These are phyloP conservation scores for Sussaba pulchella DNA, from an alignment of 2,888 invertebrate species.

Conservation along the genomic window DNA sequence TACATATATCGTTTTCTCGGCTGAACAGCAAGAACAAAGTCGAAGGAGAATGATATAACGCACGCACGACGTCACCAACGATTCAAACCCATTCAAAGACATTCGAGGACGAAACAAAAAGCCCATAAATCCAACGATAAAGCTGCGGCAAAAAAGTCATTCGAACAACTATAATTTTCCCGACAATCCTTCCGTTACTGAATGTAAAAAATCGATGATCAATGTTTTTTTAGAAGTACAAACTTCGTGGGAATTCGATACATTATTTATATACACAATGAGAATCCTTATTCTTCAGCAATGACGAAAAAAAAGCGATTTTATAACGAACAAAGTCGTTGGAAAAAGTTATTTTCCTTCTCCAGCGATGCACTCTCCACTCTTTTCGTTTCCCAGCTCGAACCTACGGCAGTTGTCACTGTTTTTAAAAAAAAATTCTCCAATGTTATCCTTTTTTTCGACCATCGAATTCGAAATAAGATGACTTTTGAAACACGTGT, in stretches of 20 bases:
- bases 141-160: not conserved
- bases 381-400: not conserved
- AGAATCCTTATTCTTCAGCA: conserved; percentile 29
- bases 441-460: conserved; percentile 40
- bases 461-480: conserved; percentile 17
- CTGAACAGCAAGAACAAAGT: conserved; percentile 19
- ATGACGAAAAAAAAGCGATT: conserved; percentile 12
- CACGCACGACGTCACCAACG: conserved; percentile 4
- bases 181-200: conserved; percentile 17
- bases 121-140: conserved; percentile 25
- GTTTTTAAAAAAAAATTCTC: conserved; percentile 50
- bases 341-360: too few species aligned
- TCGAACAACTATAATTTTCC: conserved; percentile 8
- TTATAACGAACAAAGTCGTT: conserved; percentile 2
- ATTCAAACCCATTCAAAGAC: too few species aligned
- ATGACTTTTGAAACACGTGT: conserved; percentile 22
- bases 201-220: conserved; percentile 42
- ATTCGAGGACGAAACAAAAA: too few species aligned
- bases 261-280: conserved; percentile 57
- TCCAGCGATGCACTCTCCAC: not conserved
- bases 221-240: conserved; percentile 58
- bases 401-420: conserved; percentile 17
- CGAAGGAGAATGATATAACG: conserved; percentile 18
- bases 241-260: conserved; percentile 53
- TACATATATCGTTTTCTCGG: conserved; percentile 6